Evolutionary conservation across 92 coral and sea anemone genomes (phyloP), one percentile per base, ranked within the genome.

Genomic region (Epizoanthus stellaris): DNA sequence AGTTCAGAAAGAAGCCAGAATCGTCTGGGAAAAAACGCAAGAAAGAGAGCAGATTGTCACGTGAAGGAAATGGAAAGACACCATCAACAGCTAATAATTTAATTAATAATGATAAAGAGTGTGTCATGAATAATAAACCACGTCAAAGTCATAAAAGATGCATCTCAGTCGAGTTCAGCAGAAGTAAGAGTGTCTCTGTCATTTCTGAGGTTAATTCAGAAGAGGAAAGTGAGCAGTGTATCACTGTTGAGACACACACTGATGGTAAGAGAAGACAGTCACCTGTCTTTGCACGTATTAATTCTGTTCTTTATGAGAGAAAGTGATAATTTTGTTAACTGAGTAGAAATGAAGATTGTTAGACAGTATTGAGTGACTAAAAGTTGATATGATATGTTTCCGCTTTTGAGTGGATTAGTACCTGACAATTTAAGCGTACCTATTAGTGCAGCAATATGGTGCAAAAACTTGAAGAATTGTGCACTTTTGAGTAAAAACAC

Each of bases 51-150:
- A 87, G 82, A 70, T 47, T 80, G 3, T 65, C 72, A 30, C 12
- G 66, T 16, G 67, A 53, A 15, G 80, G 87, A 42, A 89, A 10
- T n/a, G 20, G 67, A 23, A 68, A 34, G n/a, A 19, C 64, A 3
- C 70, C 72, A 25, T 6, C 89, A 62, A 71, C 90, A 6, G 88
- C 80, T 68, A 69, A 87, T 15, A 90, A 88, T 14, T 49, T 87
- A 54, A 14, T 91, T 74, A 94, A 89, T 84, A 92, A 90, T 72
- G 95, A 88, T 38, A 89, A 89, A 49, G 95, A 89, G 56, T 84
- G 89, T 88, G 97, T 83, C 64, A 87, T 89, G 4, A 57, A 91
- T 1, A 82, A 87, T 59, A 85, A 82, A 67, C 89, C 93, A 4
- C 67, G 14, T 40, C 57, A 77, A 3, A 60, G 88, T 38, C 80